Evolutionary conservation across 2,888 invertebrate genomes (phyloP).

Genomic region (Vanessa cardui): DNA sequence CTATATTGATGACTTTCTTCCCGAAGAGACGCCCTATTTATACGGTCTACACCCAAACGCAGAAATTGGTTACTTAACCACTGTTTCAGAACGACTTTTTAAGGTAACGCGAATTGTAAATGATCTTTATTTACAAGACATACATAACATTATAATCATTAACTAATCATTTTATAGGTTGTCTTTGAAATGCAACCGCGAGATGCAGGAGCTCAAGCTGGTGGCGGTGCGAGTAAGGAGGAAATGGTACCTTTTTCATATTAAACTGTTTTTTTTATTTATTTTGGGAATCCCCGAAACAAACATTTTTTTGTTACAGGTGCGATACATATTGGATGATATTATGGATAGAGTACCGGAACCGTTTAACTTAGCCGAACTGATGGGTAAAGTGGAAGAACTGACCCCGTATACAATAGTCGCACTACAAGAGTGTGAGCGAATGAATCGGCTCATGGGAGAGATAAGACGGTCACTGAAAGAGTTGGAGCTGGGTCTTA

Average conservation of each 20-base stretch:
- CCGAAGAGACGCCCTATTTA: constrained; percentile 93
- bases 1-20: constrained; percentile 93
- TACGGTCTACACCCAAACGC: constrained; percentile 98
- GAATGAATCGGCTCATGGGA: constrained; percentile 94
- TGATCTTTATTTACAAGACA: too few relatives aligned
- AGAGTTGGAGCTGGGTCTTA: constrained; percentile 94
- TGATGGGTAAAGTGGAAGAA: constrained; percentile 94
- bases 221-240: constrained; percentile 89
- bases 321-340: constrained; percentile 90
- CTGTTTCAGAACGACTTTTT: constrained; percentile 92
- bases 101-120: constrained; percentile 58
- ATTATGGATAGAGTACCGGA: constrained; percentile 94
- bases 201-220: constrained; percentile 88
- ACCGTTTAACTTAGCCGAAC: constrained; percentile 92
- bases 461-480: constrained; percentile 91
- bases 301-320: constrained; percentile 64
- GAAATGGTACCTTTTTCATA: constrained; percentile 85
- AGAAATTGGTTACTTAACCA: constrained; percentile 96
- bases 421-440: constrained; percentile 95
- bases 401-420: constrained; percentile 96
- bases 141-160: too few relatives aligned
- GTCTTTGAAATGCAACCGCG: constrained; percentile 95
- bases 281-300: too few relatives aligned
- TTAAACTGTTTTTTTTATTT: neutral
- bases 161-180: constrained; percentile 51